These are phyloP conservation scores for Mactra quadrangularis DNA, from an alignment of 1,140 invertebrate genomes.

Conservation along the genomic window DNA sequence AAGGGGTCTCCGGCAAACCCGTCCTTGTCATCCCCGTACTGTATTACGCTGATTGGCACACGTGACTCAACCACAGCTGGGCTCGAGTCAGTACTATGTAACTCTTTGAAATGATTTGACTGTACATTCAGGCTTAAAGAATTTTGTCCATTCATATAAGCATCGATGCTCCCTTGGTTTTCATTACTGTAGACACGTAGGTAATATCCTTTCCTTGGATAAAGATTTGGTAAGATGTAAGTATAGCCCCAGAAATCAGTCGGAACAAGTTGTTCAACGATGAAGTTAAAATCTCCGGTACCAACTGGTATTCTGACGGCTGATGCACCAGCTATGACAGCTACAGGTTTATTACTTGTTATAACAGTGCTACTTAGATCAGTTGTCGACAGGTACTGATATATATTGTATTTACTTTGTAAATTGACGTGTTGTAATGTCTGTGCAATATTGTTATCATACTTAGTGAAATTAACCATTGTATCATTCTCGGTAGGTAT, in stretches of 20 bases:
- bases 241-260: not conserved
- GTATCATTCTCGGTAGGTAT: not conserved
- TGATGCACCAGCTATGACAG: not conserved
- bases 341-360: conserved; percentile 13
- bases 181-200: not conserved
- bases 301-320: not conserved
- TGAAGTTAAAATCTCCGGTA: conserved; percentile 2
- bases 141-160: not conserved
- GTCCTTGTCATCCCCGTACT: conserved; percentile 2
- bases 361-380: conserved; percentile 3
- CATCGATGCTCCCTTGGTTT: not conserved
- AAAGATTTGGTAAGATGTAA: conserved; percentile 8
- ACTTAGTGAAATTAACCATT: not conserved
- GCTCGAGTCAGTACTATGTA: not conserved
- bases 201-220: not conserved
- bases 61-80: not conserved
- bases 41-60: conserved; percentile 12
- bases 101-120: not conserved
- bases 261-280: conserved; percentile 22
- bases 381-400: too few species aligned
- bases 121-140: too few species aligned
- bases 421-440: too few species aligned
- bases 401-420: too few species aligned
- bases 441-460: too few species aligned
- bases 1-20: not conserved